These are phyloP conservation scores for Dipodomys ordii DNA, from an alignment of 2,113 vertebrate species.

Conservation along the genomic window DNA sequence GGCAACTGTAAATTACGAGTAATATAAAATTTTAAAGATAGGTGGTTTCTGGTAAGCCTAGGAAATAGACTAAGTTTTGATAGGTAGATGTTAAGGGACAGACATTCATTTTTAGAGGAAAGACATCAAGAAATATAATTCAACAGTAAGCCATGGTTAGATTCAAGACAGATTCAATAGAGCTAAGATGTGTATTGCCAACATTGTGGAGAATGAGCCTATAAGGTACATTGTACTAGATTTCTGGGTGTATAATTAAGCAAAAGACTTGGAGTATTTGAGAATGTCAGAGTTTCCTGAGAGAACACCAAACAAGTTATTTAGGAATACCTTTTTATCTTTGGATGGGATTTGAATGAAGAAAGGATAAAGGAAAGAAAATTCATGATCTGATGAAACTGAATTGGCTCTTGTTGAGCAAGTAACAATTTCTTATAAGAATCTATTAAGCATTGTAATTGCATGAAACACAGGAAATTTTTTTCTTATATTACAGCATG, in stretches of 20 bases:
- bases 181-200: not conserved
- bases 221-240: not conserved
- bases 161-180: not conserved
- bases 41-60: not conserved
- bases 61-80: not conserved
- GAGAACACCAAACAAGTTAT: not conserved
- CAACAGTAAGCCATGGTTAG: not conserved
- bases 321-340: not conserved
- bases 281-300: not conserved
- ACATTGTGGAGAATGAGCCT: not conserved
- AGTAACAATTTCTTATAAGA: not conserved
- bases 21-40: not conserved
- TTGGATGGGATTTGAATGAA: not conserved
- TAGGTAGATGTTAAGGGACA: not conserved
- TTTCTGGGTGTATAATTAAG: not conserved
- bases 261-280: not conserved
- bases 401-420: not conserved
- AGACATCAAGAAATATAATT: not conserved
- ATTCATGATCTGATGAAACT: not conserved
- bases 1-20: not conserved
- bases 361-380: not conserved
- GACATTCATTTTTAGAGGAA: not conserved
- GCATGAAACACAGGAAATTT: not conserved
- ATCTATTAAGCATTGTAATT: conserved; percentile 24
- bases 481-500: conserved; percentile 4